Evolutionary conservation across 2,888 invertebrate species (phyloP).

Genomic region (Drosophila kokeensis): DNA sequence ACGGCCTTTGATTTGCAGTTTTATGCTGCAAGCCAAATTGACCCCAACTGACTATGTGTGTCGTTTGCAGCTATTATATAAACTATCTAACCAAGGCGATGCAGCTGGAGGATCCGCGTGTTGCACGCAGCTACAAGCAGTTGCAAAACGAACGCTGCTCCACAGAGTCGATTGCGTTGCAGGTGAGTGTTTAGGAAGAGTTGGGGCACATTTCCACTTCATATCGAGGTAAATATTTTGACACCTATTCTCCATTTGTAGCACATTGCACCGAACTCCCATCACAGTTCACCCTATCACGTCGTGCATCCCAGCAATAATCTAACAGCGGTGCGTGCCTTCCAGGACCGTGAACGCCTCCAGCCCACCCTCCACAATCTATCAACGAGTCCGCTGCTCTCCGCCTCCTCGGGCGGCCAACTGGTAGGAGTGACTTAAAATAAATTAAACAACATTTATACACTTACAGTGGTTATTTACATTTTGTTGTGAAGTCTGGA

Average conservation of each 20-base stretch:
- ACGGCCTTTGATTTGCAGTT: slow-evolving; percentile 65
- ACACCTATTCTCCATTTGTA: slow-evolving; percentile 43
- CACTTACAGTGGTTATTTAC: not conserved
- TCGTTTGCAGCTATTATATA: slow-evolving; percentile 89
- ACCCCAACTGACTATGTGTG: slow-evolving; percentile 8
- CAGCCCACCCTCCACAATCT: slow-evolving; percentile 81
- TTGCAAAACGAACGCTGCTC: slow-evolving; percentile 86
- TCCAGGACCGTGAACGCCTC: slow-evolving; percentile 85
- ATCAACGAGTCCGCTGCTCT: slow-evolving; percentile 84
- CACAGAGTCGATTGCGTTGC: slow-evolving; percentile 88
- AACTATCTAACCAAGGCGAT: slow-evolving; percentile 90
- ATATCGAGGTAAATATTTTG: slow-evolving; percentile 2
- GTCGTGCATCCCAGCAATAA: slow-evolving; percentile 90
- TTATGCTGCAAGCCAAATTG: slow-evolving; percentile 47
- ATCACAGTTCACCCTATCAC: slow-evolving; percentile 89
- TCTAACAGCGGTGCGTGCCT: slow-evolving; percentile 88
- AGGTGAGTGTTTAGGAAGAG: slow-evolving; percentile 85
- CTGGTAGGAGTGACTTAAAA: slow-evolving; percentile 62
- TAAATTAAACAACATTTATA: not conserved
- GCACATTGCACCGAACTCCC: slow-evolving; percentile 64
- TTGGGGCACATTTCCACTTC: not conserved
- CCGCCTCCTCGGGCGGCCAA: slow-evolving; percentile 78
- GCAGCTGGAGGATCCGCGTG: slow-evolving; percentile 91
- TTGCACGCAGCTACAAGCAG: slow-evolving; percentile 86
- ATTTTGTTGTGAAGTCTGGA: not conserved